Percentiles rank a stretch among this genome's conserved stretches.
Conservation (phyloP, 2,888 invertebrate species). For the Apoderus coryli region DNA sequence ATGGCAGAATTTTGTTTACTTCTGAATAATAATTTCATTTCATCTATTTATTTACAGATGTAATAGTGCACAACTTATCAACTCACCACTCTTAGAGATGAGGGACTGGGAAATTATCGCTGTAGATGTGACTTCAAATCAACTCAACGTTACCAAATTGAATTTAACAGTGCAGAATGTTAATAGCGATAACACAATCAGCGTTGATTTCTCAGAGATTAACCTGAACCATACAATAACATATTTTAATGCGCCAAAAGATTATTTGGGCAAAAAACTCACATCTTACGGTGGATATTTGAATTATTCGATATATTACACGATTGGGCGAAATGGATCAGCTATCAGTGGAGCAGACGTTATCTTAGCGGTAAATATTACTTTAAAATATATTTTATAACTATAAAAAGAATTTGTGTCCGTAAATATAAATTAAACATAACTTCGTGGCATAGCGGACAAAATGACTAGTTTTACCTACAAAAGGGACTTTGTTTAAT, state of each 20-base stretch:
- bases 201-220: slow-evolving; percentile 33
- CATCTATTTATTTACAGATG: no score
- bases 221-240: slow-evolving; percentile 25
- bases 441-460: no score
- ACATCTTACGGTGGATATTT: slow-evolving; percentile 80
- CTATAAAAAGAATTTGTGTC: no score
- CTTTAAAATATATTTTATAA: no score
- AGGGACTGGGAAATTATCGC: slow-evolving; percentile 49
- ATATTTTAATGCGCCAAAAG: slow-evolving; percentile 41
- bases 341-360: slow-evolving; percentile 66
- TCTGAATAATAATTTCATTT: no score
- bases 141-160: slow-evolving; percentile 24
- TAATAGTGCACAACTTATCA: slow-evolving; percentile 57
- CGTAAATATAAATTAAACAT: no score
- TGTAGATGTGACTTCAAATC: slow-evolving; percentile 31
- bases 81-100: slow-evolving; percentile 49
- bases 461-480: no score
- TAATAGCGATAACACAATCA: slow-evolving; percentile 35
- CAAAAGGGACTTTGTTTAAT: no score
- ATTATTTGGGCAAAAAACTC: slow-evolving; percentile 69
- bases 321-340: slow-evolving; percentile 32
- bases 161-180: slow-evolving; percentile 19
- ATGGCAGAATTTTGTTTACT: no score
- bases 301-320: slow-evolving; percentile 61
- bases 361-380: no score